Evolutionary conservation across 2,113 vertebrate species (phyloP).

Genomic region (Lampris incognitus): DNA sequence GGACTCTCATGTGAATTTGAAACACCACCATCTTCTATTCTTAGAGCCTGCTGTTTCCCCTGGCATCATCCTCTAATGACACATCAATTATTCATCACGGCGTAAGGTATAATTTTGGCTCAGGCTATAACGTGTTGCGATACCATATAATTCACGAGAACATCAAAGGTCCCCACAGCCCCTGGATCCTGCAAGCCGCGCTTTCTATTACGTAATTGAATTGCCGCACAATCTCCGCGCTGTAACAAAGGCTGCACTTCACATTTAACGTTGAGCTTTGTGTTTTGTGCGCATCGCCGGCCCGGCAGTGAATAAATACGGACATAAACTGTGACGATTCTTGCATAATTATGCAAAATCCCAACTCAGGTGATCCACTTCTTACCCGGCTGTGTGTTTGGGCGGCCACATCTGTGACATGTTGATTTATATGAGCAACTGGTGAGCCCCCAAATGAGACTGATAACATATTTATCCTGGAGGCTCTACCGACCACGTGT

Average conservation of each 20-base stretch:
- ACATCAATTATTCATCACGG: conserved; percentile 54
- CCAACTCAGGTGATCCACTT: conserved; percentile 22
- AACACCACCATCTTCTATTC: conserved; percentile 46
- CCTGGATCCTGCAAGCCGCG: background rate
- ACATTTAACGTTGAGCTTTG: background rate
- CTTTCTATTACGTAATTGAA: background rate
- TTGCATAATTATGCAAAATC: conserved; percentile 24
- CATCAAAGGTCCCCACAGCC: background rate
- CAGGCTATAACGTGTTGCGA: conserved; percentile 12
- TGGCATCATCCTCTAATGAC: conserved; percentile 33
- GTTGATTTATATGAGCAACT: conserved; percentile 51
- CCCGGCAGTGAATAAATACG: background rate
- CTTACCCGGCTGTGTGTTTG: conserved; percentile 32
- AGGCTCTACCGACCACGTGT: conserved; percentile 39
- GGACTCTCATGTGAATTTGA: conserved; percentile 54
- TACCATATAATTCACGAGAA: background rate
- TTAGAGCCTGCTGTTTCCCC: conserved; percentile 29
- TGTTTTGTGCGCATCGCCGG: background rate
- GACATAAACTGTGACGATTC: background rate
- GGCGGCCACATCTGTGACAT: conserved; percentile 34
- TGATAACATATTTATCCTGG: conserved; percentile 59
- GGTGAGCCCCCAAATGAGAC: conserved; percentile 57
- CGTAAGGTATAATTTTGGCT: conserved; percentile 21
- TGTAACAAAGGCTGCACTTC: background rate
- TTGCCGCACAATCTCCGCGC: background rate